These are phyloP conservation scores for Aviceda subcristata DNA, from an alignment of 2,113 vertebrate species.

Conservation along the genomic window DNA sequence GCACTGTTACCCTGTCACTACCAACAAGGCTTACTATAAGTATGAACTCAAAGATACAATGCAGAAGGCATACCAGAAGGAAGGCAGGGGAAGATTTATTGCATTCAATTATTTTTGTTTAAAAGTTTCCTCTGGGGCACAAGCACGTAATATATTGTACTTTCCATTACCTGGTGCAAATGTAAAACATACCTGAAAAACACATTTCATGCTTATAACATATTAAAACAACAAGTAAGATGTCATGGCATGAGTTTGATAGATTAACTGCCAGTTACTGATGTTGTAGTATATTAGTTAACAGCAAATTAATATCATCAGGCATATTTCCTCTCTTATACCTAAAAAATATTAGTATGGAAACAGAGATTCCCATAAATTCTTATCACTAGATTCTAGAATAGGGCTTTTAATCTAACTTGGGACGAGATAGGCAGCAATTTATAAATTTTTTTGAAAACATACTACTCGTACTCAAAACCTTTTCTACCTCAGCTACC, in stretches of 20 bases:
- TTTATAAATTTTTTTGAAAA: not conserved
- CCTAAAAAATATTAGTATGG: constrained; percentile 54
- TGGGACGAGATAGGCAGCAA: constrained; percentile 3
- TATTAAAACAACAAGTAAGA: constrained; percentile 79
- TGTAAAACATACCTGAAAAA: constrained; percentile 79
- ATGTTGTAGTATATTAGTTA: constrained; percentile 76
- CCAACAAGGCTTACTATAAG: not conserved
- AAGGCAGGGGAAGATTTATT: constrained; percentile 71
- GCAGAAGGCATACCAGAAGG: constrained; percentile 38
- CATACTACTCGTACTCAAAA: not conserved
- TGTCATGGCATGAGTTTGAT: constrained; percentile 73
- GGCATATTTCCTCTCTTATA: constrained; percentile 66
- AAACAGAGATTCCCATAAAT: constrained; percentile 40
- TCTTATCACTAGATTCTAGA: not conserved
- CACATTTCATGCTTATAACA: constrained; percentile 72
- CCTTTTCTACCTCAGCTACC: not conserved
- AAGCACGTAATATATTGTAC: constrained; percentile 79
- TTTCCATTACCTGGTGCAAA: constrained; percentile 81
- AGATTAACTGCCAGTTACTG: constrained; percentile 75
- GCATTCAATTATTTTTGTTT: constrained; percentile 80
- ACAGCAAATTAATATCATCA: constrained; percentile 80
- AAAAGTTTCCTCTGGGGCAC: constrained; percentile 74
- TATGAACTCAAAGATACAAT: constrained; percentile 30
- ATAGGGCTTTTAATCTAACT: not conserved
- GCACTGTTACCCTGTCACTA: not conserved